Percentiles rank a stretch among this genome's conserved stretches.
These are phyloP conservation scores for Oikopleura vanhoeffeni DNA, from an alignment of 23 tunicate genomes.

Conservation along the genomic window DNA sequence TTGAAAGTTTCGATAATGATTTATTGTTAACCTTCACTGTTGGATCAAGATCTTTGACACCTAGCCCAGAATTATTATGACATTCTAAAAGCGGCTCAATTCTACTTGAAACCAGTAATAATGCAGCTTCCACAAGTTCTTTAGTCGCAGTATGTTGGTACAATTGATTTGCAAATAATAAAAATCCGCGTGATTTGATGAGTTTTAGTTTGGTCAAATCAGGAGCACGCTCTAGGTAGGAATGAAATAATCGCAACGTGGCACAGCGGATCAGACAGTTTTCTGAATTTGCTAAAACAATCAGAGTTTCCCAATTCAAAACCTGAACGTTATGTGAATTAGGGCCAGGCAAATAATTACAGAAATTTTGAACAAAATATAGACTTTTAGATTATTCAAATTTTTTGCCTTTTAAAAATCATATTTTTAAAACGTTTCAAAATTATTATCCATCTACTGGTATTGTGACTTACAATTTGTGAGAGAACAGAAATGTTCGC, in stretches of 20 bases:
- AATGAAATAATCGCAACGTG: neutral
- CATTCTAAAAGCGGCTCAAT: constrained; percentile 25
- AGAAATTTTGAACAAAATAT: too few species aligned
- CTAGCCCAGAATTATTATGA: neutral
- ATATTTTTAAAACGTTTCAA: too few species aligned
- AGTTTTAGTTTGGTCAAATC: constrained; percentile 26
- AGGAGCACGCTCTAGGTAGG: constrained; percentile 11
- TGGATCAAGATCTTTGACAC: neutral
- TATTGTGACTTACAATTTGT: too few species aligned
- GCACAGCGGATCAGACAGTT: constrained; percentile 1
- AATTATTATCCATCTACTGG: too few species aligned
- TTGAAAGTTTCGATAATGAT: too few species aligned
- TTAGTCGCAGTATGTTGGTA: constrained; percentile 51
- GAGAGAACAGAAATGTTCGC: too few species aligned
- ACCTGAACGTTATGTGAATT: too few species aligned
- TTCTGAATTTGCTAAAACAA: constrained; percentile 1
- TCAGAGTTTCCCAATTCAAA: neutral
- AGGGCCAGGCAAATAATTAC: too few species aligned
- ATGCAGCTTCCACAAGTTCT: constrained; percentile 41
- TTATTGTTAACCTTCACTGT: too few species aligned
- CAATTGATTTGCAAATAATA: constrained; percentile 68
- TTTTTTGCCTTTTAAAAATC: too few species aligned
- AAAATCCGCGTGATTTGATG: constrained; percentile 50
- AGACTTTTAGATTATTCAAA: too few species aligned
- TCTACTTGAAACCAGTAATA: constrained; percentile 47